Evolutionary conservation across 2,888 invertebrate genomes (phyloP).

Genomic region (Rhingia rostrata): DNA sequence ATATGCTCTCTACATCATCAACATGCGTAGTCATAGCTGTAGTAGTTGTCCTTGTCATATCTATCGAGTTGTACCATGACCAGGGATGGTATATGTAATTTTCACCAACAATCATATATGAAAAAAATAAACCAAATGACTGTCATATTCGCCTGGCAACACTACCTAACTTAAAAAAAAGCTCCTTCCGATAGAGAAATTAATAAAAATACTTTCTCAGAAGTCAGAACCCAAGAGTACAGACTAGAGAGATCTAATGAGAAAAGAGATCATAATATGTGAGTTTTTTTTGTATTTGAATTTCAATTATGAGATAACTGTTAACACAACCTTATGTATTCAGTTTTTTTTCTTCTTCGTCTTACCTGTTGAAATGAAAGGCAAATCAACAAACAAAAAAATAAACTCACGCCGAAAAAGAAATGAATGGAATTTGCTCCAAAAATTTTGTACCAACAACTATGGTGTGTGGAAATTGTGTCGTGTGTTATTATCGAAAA

Average conservation of each 20-base stretch:
- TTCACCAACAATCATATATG: no score
- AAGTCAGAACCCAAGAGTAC: not conserved
- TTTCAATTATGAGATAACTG: constrained; percentile 64
- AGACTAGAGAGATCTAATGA: constrained; percentile 44
- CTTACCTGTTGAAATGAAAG: constrained; percentile 48
- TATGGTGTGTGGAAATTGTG: constrained; percentile 49
- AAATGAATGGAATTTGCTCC: constrained; percentile 55
- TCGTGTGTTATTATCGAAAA: constrained; percentile 55
- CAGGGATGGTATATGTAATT: no score
- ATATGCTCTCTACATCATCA: no score
- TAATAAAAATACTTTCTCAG: constrained; percentile 30
- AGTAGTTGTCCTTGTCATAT: no score
- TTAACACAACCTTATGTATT: constrained; percentile 50
- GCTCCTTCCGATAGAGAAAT: constrained; percentile 8
- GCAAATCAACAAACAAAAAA: constrained; percentile 16
- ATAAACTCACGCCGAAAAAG: constrained; percentile 2
- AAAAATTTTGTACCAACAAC: constrained; percentile 33
- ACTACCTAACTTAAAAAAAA: constrained; percentile 6
- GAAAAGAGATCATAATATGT: constrained; percentile 37
- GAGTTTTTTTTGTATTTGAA: constrained; percentile 48
- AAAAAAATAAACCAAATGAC: not conserved
- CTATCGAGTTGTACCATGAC: no score
- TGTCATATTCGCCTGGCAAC: constrained; percentile 16
- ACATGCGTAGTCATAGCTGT: no score
- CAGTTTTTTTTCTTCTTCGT: constrained; percentile 17